A percentile compares a stretch with the other conserved stretches of the same genome.
phyloP scores from a whole-genome alignment of 2,113 vertebrate genomes.

The Diphyllodes magnificus region DNA sequence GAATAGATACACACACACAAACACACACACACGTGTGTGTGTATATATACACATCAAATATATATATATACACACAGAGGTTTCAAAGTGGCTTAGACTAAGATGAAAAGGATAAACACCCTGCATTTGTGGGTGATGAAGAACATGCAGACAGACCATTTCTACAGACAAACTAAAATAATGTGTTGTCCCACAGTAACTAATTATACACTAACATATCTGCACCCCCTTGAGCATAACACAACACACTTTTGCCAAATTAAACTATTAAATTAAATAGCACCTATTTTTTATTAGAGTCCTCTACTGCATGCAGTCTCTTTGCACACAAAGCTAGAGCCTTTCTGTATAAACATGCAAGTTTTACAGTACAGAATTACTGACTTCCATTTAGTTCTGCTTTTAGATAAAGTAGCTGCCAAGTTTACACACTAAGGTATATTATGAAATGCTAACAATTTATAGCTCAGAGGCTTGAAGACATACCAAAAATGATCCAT shows the following conservation, averaged over 20 bases:
- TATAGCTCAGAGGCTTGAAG: background rate
- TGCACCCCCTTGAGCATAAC: background rate
- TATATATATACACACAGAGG: background rate
- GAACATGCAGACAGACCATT: background rate
- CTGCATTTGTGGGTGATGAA: background rate
- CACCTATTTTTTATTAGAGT: background rate
- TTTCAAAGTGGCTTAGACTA: background rate
- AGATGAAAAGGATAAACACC: background rate
- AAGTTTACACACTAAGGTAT: background rate
- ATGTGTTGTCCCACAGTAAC: background rate
- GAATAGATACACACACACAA: background rate
- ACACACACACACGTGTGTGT: fast-evolving
- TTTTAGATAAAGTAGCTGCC: background rate
- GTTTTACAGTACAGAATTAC: background rate
- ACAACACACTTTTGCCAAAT: background rate
- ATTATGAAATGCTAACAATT: background rate
- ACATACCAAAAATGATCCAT: background rate
- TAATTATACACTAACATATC: background rate
- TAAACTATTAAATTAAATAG: background rate
- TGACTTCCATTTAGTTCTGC: background rate
- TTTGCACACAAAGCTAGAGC: background rate
- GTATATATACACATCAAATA: background rate
- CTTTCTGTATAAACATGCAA: background rate
- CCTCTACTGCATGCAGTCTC: background rate
- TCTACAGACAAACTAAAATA: background rate